Percentiles rank a stretch among this genome's conserved stretches.
These are phyloP conservation scores for Diuraphis noxia DNA, from an alignment of 1,140 invertebrate species.

Conservation along the genomic window DNA sequence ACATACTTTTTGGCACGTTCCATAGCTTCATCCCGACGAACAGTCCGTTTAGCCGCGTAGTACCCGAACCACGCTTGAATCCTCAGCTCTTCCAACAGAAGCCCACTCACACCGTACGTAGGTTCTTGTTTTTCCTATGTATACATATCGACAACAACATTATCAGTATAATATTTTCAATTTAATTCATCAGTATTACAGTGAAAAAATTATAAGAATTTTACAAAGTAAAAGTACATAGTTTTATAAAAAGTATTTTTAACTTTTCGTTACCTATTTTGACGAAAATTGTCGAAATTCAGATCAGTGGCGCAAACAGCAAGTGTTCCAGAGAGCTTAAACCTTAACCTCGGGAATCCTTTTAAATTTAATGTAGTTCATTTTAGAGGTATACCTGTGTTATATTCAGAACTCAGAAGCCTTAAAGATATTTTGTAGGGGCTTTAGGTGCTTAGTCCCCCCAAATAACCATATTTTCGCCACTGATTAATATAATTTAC, in stretches of 20 bases:
- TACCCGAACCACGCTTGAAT: constrained; percentile 70
- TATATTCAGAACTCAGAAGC: too few species aligned
- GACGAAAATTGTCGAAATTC: neutral
- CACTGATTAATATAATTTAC: neutral
- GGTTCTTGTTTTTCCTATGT: constrained; percentile 60
- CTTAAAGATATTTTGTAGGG: too few species aligned
- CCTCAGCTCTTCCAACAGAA: constrained; percentile 71
- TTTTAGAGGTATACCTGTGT: too few species aligned
- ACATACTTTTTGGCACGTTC: constrained; percentile 70
- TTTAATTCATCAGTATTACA: neutral
- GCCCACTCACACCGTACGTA: constrained; percentile 62
- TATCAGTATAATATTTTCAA: neutral
- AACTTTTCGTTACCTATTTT: neutral
- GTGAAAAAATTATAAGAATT: neutral
- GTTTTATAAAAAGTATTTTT: neutral
- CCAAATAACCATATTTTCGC: too few species aligned
- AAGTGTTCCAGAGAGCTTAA: neutral
- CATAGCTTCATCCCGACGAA: constrained; percentile 67
- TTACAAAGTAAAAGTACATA: too few species aligned
- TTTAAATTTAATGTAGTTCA: too few species aligned
- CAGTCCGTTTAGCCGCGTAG: constrained; percentile 67
- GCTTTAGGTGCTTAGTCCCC: too few species aligned
- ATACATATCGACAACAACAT: neutral
- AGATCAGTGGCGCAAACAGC: neutral
- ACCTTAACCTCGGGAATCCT: too few species aligned